Conservation (phyloP, 2,113 vertebrate species). For the Collichthys lucidus region DNA sequence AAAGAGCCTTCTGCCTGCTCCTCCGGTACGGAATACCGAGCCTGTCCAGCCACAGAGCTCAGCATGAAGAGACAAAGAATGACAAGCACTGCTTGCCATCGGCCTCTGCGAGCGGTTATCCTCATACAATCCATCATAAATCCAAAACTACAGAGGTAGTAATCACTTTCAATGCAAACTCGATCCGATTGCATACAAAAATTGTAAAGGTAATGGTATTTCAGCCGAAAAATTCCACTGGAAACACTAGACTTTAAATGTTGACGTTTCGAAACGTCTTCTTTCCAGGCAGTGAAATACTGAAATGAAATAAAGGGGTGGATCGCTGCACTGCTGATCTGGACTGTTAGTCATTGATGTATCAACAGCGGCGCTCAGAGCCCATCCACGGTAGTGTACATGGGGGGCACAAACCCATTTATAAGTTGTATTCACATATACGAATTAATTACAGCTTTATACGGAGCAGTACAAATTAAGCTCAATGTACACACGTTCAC, state of each 20-base stretch:
- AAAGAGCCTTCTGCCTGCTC: constrained; percentile 84
- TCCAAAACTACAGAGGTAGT: not conserved
- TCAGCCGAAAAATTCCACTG: not conserved
- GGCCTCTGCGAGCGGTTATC: constrained; percentile 28
- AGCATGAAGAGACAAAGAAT: constrained; percentile 69
- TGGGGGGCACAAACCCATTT: not conserved
- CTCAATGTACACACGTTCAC: no score
- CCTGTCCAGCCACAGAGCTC: constrained; percentile 64
- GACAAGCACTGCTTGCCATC: constrained; percentile 53
- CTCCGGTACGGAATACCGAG: constrained; percentile 81
- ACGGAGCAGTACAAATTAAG: no score
- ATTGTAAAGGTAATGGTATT: accelerated
- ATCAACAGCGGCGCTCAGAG: constrained; percentile 82
- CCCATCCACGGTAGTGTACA: constrained; percentile 31
- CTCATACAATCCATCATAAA: constrained; percentile 37
- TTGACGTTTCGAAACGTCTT: not conserved
- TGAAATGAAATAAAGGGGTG: constrained; percentile 33
- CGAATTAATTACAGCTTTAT: no score
- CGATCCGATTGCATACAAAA: accelerated
- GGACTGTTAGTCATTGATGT: constrained; percentile 35
- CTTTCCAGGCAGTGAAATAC: not conserved
- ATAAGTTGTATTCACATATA: no score
- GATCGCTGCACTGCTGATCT: constrained; percentile 11
- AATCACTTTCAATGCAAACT: not conserved
- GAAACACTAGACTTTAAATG: not conserved